Evolutionary conservation across 2,888 invertebrate genomes (phyloP).

Genomic region (Mallateleia sp.): DNA sequence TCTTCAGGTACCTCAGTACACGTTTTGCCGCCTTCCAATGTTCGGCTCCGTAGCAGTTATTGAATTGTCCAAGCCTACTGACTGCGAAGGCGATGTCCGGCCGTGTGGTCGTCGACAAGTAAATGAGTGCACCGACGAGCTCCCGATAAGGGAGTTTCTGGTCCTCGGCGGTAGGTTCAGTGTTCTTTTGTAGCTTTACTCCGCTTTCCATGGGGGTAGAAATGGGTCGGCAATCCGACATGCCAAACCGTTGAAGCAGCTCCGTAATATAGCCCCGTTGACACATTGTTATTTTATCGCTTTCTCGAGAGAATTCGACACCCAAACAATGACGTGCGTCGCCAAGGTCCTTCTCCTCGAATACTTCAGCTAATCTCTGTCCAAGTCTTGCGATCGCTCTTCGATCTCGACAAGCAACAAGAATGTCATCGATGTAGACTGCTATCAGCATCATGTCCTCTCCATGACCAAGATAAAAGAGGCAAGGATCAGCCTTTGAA

Average conservation of each 20-base stretch:
- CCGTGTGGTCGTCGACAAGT: slow-evolving; percentile 25
- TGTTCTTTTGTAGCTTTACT: slow-evolving; percentile 78
- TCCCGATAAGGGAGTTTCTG: slow-evolving; percentile 59
- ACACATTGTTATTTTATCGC: not conserved
- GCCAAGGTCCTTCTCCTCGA: slow-evolving; percentile 77
- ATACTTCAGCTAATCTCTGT: not conserved
- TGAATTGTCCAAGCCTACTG: slow-evolving; percentile 56
- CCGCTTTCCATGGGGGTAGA: not conserved
- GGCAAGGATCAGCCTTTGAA: slow-evolving; percentile 35
- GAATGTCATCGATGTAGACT: slow-evolving; percentile 64
- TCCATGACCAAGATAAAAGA: slow-evolving; percentile 36
- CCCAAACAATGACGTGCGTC: slow-evolving; percentile 77
- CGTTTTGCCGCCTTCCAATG: slow-evolving; percentile 60
- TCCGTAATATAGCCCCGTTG: too few species aligned
- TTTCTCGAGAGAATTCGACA: slow-evolving; percentile 74
- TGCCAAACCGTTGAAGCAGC: too few species aligned
- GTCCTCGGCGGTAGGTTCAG: too few species aligned
- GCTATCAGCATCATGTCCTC: slow-evolving; percentile 65
- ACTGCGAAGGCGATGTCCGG: slow-evolving; percentile 57
- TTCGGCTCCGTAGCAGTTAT: slow-evolving; percentile 29
- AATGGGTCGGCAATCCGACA: too few species aligned
- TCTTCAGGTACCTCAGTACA: slow-evolving; percentile 52
- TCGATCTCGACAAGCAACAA: slow-evolving; percentile 18
- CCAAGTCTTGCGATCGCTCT: too few species aligned
- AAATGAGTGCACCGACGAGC: too few species aligned